Evolutionary conservation across 2,797 vertebrate genomes (phyloP).

Genomic region (Rhinoraja longicauda): DNA sequence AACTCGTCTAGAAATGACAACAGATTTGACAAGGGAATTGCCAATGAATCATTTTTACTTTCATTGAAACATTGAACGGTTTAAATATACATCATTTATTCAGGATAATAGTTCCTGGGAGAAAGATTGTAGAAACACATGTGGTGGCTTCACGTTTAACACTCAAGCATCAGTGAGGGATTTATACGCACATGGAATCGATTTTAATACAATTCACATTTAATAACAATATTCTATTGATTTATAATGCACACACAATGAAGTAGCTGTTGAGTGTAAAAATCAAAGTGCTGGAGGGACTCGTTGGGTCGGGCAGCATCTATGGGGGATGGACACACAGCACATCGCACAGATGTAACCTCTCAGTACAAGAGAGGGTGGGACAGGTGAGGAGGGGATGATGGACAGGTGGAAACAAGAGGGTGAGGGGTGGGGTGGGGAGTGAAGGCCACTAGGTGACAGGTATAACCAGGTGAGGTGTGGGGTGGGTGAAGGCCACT

Average conservation of each 20-base stretch:
- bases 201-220: background rate
- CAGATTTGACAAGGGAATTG: background rate
- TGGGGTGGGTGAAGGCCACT: no score
- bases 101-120: background rate
- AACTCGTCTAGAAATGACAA: slow-evolving; percentile 2
- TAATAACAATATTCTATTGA: background rate
- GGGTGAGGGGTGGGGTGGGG: no score
- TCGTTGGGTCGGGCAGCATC: no score
- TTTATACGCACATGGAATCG: background rate
- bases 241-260: background rate
- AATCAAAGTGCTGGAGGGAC: no score
- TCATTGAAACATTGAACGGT: background rate
- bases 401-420: no score
- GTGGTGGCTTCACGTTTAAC: background rate
- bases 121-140: background rate
- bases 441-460: no score
- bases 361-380: no score
- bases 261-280: no score
- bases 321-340: no score
- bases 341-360: no score
- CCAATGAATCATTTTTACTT: background rate
- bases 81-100: background rate
- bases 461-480: no score
- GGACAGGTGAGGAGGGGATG: no score
- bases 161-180: background rate